Conservation (phyloP, 1,140 invertebrate genomes). For the Nautilus pompilius region DNA sequence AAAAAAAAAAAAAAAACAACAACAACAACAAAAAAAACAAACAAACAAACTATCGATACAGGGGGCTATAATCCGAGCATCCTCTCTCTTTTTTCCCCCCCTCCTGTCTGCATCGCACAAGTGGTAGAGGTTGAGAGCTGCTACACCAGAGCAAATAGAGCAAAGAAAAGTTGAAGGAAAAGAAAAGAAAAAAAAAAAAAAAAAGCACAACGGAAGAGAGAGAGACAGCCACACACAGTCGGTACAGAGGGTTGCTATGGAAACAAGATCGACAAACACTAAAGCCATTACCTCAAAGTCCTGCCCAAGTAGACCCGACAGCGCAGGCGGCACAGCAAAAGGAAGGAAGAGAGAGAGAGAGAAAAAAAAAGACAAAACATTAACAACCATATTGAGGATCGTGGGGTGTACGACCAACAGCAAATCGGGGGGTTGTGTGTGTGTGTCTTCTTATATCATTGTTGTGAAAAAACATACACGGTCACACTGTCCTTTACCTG, state of each 20-base stretch:
- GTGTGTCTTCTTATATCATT: no score
- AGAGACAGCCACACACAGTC: not conserved
- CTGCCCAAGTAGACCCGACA: slow-evolving; percentile 26
- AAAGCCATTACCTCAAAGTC: slow-evolving; percentile 37
- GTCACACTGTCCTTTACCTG: no score
- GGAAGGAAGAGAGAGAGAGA: slow-evolving; percentile 3
- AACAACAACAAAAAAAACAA: not conserved
- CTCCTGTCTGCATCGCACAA: not conserved
- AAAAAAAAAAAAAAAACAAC: not conserved
- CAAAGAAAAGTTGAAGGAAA: not conserved
- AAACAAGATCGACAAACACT: slow-evolving; percentile 8
- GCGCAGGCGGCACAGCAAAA: slow-evolving; percentile 14
- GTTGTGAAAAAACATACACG: no score
- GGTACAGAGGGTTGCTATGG: not conserved
- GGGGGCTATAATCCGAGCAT: not conserved
- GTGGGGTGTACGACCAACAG: no score
- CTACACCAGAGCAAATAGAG: not conserved
- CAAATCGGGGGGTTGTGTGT: no score
- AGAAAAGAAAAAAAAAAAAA: slow-evolving; percentile 11
- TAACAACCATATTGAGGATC: slow-evolving; percentile 14
- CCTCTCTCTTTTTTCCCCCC: not conserved
- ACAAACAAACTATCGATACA: not conserved
- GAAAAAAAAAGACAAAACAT: slow-evolving; percentile 12
- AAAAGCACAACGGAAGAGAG: slow-evolving; percentile 1
- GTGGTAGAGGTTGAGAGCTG: not conserved